These are phyloP conservation scores for Nylanderia fulva DNA, from an alignment of 1,140 invertebrate genomes.

Conservation along the genomic window DNA sequence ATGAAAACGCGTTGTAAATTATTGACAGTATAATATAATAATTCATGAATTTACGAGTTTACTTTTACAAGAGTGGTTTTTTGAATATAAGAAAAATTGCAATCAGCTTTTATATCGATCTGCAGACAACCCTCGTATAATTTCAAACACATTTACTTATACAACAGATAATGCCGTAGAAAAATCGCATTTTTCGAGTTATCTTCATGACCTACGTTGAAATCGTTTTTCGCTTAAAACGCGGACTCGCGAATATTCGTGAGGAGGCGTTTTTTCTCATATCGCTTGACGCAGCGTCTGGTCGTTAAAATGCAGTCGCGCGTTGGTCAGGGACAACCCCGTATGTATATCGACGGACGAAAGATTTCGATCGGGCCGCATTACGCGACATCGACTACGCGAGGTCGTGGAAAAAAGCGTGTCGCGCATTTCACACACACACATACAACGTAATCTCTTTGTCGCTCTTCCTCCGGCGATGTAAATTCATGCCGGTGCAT, in stretches of 20 bases:
- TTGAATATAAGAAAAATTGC: too few species aligned
- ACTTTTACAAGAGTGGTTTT: too few species aligned
- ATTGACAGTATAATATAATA: neutral
- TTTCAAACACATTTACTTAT: neutral
- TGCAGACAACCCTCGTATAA: neutral
- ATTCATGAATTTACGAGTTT: too few species aligned
- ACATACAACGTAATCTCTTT: neutral
- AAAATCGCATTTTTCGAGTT: neutral
- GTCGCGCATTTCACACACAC: constrained; percentile 26
- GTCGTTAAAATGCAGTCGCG: constrained; percentile 38
- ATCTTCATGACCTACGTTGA: constrained; percentile 29
- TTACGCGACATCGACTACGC: constrained; percentile 10
- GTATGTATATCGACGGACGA: constrained; percentile 32
- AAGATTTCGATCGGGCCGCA: constrained; percentile 41
- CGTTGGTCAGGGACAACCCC: constrained; percentile 39
- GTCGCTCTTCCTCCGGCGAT: constrained; percentile 52
- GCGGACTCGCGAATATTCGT: neutral
- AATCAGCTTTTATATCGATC: neutral
- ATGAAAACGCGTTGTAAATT: too few species aligned
- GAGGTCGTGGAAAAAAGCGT: constrained; percentile 47
- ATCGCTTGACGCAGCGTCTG: constrained; percentile 20
- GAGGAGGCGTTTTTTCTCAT: constrained; percentile 34
- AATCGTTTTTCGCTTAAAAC: constrained; percentile 21
- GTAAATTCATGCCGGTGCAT: constrained; percentile 24
- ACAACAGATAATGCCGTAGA: neutral